Conservation (phyloP, 1,140 invertebrate genomes). For the Neodiprion fabricii region DNA sequence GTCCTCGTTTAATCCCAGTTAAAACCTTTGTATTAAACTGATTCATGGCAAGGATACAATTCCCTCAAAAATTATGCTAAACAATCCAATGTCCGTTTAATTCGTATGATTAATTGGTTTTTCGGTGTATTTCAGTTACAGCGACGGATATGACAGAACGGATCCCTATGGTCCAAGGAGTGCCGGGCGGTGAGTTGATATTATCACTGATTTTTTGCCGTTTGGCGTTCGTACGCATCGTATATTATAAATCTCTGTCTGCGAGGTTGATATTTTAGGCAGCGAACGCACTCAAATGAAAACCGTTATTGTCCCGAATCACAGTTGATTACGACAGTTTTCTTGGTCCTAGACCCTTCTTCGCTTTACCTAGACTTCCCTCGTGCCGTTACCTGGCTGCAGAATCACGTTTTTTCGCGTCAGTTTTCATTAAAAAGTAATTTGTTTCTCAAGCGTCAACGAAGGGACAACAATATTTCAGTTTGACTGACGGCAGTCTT, state of each 20-base stretch:
- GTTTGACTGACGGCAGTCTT: constrained; percentile 40
- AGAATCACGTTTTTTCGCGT: too few species aligned
- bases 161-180: constrained; percentile 57
- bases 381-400: neutral
- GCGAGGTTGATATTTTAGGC: too few species aligned
- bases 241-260: too few species aligned
- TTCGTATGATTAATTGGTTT: neutral
- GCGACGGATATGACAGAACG: constrained; percentile 56
- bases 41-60: constrained; percentile 2
- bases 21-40: neutral
- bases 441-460: too few species aligned
- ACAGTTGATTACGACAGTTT: too few species aligned
- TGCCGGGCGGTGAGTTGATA: constrained; percentile 54
- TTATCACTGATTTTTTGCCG: too few species aligned
- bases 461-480: neutral
- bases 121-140: constrained; percentile 46
- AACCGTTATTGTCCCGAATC: too few species aligned
- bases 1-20: constrained; percentile 1
- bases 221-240: too few species aligned
- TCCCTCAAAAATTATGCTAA: neutral
- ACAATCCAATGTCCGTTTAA: neutral
- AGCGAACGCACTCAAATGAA: too few species aligned
- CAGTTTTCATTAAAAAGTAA: too few species aligned
- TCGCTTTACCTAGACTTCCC: neutral
- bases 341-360: neutral